A percentile compares a stretch with the other conserved stretches of the same genome.
phyloP scores from a whole-genome alignment of 2,113 vertebrate species.

The Patagioenas fasciata region DNA sequence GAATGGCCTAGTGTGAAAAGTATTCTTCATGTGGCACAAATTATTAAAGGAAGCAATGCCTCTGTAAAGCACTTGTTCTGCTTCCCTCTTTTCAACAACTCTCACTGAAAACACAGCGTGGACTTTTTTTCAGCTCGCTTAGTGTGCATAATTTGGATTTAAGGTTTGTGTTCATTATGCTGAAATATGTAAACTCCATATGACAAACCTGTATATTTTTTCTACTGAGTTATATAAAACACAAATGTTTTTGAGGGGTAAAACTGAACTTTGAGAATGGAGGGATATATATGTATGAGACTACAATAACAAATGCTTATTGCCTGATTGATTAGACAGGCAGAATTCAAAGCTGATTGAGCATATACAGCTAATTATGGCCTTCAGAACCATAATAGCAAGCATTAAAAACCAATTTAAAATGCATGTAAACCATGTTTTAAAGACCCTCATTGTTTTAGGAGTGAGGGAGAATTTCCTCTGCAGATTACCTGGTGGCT shows the following conservation, averaged over 20 bases:
- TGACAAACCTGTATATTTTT: neutral
- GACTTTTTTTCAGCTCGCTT: neutral
- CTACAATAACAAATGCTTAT: neutral
- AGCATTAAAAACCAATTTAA: neutral
- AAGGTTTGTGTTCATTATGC: neutral
- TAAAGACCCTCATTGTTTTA: neutral
- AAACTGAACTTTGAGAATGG: neutral
- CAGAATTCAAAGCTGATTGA: neutral
- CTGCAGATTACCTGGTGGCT: neutral
- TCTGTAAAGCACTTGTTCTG: slow-evolving; percentile 50
- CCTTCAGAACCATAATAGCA: neutral
- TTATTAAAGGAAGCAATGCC: slow-evolving; percentile 31
- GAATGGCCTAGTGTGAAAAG: slow-evolving; percentile 41
- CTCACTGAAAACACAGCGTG: neutral
- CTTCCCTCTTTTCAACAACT: slow-evolving; percentile 22
- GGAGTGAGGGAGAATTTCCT: neutral
- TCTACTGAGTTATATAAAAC: neutral
- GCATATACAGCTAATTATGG: neutral
- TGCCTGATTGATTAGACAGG: neutral
- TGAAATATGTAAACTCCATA: neutral
- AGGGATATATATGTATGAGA: neutral
- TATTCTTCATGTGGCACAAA: slow-evolving; percentile 60
- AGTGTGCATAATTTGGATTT: neutral
- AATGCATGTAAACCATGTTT: neutral
- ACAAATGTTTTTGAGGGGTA: neutral